Evolutionary conservation across 2,888 invertebrate genomes (phyloP).

Genomic region (Drosophila hamatofila): DNA sequence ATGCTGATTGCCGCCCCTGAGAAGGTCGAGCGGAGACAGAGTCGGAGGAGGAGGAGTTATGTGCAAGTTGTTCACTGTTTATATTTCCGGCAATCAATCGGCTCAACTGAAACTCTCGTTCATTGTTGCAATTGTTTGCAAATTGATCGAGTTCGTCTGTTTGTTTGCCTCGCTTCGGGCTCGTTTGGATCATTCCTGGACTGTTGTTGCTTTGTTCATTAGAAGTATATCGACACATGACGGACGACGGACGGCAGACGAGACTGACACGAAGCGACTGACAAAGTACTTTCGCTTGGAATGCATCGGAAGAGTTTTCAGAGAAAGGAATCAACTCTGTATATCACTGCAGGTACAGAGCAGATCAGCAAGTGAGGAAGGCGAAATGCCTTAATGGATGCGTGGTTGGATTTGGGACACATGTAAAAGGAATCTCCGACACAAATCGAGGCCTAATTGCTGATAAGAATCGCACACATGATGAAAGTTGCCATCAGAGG

Average conservation of each 20-base stretch:
- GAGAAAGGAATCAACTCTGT: conserved; percentile 58
- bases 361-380: conserved; percentile 22
- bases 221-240: conserved; percentile 45
- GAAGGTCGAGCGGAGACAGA: conserved; percentile 42
- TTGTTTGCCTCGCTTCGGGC: conserved; percentile 38
- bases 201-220: conserved; percentile 45
- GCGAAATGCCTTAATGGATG: conserved; percentile 34
- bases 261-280: neutral
- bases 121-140: conserved; percentile 64
- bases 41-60: conserved; percentile 43
- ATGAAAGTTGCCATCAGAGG: conserved; percentile 43
- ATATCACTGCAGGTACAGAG: conserved; percentile 15
- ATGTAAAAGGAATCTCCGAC: conserved; percentile 37
- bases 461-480: conserved; percentile 63
- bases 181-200: conserved; percentile 35
- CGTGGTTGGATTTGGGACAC: conserved; percentile 17
- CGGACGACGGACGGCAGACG: neutral
- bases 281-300: conserved; percentile 65
- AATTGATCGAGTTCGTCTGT: conserved; percentile 57
- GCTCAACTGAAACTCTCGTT: conserved; percentile 60
- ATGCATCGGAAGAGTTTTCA: conserved; percentile 48
- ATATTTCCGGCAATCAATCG: conserved; percentile 79
- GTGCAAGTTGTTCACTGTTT: conserved; percentile 59
- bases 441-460: conserved; percentile 53
- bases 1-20: conserved; percentile 56